Conservation (phyloP, 2,113 vertebrate species). For the Mastomys natalensis region DNA sequence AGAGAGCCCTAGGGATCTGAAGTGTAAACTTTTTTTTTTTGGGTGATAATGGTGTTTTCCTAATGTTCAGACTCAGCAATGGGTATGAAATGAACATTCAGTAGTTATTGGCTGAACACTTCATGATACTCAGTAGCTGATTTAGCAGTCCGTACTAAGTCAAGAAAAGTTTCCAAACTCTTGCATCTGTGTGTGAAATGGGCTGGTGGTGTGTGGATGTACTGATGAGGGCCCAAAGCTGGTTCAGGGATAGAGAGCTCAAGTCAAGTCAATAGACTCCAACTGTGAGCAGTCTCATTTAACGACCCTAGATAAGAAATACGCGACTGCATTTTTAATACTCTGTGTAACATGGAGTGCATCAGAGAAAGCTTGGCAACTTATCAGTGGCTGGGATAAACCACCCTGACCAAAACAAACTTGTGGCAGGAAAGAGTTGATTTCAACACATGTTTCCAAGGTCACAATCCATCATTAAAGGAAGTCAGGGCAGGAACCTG, state of each 20-base stretch:
- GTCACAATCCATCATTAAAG: neutral
- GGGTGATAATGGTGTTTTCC: neutral
- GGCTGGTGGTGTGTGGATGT: neutral
- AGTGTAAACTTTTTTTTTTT: neutral
- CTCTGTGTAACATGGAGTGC: neutral
- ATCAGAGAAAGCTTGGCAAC: neutral
- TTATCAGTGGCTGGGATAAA: neutral
- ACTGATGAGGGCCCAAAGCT: neutral
- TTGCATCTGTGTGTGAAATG: neutral
- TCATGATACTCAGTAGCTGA: neutral
- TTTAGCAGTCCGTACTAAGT: neutral
- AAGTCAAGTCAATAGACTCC: neutral
- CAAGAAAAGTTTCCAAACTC: neutral
- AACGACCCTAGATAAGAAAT: neutral
- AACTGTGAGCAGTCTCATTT: neutral
- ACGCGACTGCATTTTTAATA: neutral
- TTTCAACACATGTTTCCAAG: neutral
- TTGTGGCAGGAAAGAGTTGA: neutral
- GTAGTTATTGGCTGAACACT: neutral
- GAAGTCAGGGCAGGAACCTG: neutral
- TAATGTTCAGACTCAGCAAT: neutral
- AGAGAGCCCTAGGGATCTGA: neutral
- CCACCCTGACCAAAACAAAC: neutral
- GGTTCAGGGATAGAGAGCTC: neutral
- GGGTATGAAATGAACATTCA: neutral